Percentiles rank a stretch among this genome's conserved stretches.
phyloP scores from a whole-genome alignment of 2,113 vertebrate species.

The Bubo blakistoni region DNA sequence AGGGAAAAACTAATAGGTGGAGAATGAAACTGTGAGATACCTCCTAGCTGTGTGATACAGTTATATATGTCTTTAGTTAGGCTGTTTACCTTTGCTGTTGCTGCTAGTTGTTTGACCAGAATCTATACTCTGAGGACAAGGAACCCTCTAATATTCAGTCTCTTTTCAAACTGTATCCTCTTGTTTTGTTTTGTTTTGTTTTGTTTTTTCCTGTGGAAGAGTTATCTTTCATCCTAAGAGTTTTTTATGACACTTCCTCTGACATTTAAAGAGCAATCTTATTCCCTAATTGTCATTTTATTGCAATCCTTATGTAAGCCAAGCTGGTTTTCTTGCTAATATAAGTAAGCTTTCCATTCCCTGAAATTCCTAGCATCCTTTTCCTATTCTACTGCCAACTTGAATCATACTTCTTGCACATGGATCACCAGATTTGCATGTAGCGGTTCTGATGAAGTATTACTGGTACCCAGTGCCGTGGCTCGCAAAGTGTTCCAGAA shows the following conservation, averaged over 20 bases:
- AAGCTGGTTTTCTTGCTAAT: not conserved
- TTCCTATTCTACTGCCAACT: conserved; percentile 10
- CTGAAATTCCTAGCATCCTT: not conserved
- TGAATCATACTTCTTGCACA: not conserved
- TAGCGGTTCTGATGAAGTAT: not conserved
- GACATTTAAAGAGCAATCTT: not conserved
- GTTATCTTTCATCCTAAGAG: not conserved
- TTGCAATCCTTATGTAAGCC: not conserved
- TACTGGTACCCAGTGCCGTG: not conserved
- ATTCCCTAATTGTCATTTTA: not conserved
- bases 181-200: not conserved
- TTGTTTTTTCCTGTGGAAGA: not conserved
- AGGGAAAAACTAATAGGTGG: not conserved
- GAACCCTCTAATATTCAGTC: not conserved
- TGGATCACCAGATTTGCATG: not conserved
- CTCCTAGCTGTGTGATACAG: not conserved
- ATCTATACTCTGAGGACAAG: not conserved
- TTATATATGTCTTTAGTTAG: not conserved
- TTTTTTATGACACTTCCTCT: not conserved
- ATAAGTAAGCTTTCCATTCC: not conserved
- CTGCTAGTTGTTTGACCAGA: not conserved
- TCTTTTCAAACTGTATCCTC: not conserved
- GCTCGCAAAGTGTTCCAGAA: not conserved
- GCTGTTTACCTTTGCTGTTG: not conserved
- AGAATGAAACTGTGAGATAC: not conserved